phyloP scores from a whole-genome alignment of 2,113 vertebrate genomes.

The Indicator maculatus region DNA sequence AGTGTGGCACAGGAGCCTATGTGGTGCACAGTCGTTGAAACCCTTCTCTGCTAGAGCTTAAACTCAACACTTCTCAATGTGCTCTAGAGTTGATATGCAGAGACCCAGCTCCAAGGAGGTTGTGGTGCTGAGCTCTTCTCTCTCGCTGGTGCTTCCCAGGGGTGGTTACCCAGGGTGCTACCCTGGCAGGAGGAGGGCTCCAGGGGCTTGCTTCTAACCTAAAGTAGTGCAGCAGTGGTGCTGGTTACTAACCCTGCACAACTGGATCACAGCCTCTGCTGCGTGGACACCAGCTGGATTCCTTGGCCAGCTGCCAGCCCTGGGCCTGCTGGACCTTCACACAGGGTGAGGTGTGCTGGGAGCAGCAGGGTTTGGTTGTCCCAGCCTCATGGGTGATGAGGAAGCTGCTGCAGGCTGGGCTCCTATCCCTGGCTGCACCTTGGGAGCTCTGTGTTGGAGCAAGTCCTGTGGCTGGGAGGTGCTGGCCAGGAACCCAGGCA shows the following conservation, averaged over 20 bases:
- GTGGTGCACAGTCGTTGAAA: background rate
- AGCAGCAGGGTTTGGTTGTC: background rate
- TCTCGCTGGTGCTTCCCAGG: constrained; percentile 49
- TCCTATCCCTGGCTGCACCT: rapidly evolving
- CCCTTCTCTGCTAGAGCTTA: background rate
- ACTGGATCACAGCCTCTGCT: background rate
- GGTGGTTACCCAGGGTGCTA: too few relatives aligned
- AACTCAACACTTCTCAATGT: background rate
- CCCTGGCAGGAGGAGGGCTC: constrained; percentile 1
- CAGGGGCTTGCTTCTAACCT: constrained; percentile 75
- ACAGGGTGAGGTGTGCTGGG: background rate
- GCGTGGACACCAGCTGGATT: constrained; percentile 59
- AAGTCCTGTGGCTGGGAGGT: background rate
- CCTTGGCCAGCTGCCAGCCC: background rate
- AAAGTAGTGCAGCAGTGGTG: constrained; percentile 53
- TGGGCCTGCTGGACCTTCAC: background rate
- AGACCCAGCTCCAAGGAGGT: background rate
- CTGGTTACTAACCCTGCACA: constrained; percentile 69
- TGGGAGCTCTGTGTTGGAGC: background rate
- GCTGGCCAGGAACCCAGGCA: background rate
- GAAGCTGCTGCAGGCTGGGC: background rate
- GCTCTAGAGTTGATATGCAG: background rate
- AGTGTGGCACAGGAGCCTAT: background rate
- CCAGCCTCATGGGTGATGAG: background rate
- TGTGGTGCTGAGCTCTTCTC: background rate